These are phyloP conservation scores for Aleiodes testaceus DNA, from an alignment of 2,888 invertebrate genomes.

Conservation along the genomic window DNA sequence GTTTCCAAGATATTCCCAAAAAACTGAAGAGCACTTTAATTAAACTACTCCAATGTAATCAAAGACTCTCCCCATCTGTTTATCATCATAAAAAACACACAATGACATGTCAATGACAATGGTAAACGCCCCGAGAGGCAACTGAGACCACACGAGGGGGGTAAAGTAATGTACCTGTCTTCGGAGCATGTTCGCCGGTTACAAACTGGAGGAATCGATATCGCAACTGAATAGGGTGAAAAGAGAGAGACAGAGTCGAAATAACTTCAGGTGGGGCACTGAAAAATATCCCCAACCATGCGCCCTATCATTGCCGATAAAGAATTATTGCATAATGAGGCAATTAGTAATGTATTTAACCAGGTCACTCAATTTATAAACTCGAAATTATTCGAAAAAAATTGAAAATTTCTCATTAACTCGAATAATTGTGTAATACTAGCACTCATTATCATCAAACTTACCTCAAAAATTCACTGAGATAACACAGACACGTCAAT, in stretches of 20 bases:
- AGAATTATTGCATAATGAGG: too few relatives aligned
- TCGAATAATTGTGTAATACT: too few relatives aligned
- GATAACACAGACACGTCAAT: conserved; percentile 6
- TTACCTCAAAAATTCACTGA: not conserved
- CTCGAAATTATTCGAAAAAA: too few relatives aligned
- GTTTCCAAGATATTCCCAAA: too few relatives aligned
- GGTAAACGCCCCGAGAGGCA: conserved; percentile 6
- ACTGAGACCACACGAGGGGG: not conserved
- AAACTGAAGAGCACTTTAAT: too few relatives aligned
- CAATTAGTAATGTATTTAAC: not conserved
- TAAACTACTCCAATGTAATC: too few relatives aligned
- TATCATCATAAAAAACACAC: not conserved
- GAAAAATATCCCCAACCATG: conserved; percentile 1
- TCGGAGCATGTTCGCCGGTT: conserved; percentile 6
- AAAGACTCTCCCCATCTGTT: too few relatives aligned
- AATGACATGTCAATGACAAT: conserved; percentile 12
- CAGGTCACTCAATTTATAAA: not conserved
- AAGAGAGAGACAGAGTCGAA: not conserved
- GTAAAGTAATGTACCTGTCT: conserved; percentile 14
- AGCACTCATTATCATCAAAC: not conserved
- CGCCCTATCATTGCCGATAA: not conserved
- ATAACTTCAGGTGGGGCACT: conserved; percentile 29
- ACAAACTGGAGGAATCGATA: conserved; percentile 29
- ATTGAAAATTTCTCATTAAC: too few relatives aligned
- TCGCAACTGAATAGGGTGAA: not conserved